These are phyloP conservation scores for Cynocephalus volans DNA, from an alignment of 2,113 vertebrate species.

Conservation along the genomic window DNA sequence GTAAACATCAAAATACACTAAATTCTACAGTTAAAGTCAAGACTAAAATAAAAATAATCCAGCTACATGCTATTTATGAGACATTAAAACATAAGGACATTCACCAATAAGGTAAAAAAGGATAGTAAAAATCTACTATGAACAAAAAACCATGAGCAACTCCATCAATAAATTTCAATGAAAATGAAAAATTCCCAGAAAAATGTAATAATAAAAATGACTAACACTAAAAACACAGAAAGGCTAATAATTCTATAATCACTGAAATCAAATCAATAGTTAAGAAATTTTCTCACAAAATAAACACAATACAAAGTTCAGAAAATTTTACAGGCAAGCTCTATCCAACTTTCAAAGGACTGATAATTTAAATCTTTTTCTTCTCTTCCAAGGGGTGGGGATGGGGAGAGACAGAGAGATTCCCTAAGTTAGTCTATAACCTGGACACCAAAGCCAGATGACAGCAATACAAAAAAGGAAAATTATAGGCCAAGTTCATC, in stretches of 20 bases:
- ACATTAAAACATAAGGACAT: background rate
- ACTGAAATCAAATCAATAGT: constrained; percentile 24
- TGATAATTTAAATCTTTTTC: constrained; percentile 11
- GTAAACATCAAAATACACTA: background rate
- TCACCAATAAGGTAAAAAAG: background rate
- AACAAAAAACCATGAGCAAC: background rate
- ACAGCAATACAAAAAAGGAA: too few species aligned
- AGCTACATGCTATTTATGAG: background rate
- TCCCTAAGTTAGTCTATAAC: background rate
- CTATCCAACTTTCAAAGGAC: constrained; percentile 1
- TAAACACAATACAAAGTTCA: background rate
- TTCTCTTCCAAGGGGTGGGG: background rate
- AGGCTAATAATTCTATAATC: background rate
- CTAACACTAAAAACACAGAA: constrained; percentile 26
- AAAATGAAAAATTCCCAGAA: background rate
- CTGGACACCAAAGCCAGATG: too few species aligned
- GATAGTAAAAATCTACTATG: background rate
- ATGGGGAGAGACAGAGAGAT: background rate
- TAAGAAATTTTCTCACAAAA: background rate
- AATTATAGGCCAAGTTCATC: too few species aligned
- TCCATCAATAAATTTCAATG: background rate
- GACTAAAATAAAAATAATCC: background rate
- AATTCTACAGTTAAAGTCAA: constrained; percentile 1
- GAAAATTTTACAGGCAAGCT: background rate
- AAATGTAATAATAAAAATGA: constrained; percentile 45